Evolutionary conservation across 1,140 invertebrate genomes (phyloP), one percentile per base, ranked within the genome.

Genomic region (Micrasema longulum): DNA sequence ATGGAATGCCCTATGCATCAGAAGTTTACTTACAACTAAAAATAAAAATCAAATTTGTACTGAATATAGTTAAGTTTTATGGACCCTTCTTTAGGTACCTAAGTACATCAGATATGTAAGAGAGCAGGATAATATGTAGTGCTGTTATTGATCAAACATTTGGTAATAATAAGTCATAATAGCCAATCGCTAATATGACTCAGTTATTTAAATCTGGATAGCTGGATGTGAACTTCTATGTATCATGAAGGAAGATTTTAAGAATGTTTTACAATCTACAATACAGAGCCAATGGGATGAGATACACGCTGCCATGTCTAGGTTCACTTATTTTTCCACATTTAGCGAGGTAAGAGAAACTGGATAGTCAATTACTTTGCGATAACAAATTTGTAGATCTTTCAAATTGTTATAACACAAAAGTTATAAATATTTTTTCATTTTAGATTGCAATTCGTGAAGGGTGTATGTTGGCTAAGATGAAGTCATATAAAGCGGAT

Each of bases 261-360:
- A 90, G 69, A 81, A 81, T 62, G 80, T 89, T n/a, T 80, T 91
- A 14, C 87, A 86, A 77, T 77, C 78, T 14, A 74, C 67, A 35
- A 64, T 91, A 1, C 80, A 87, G 74, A 83, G 85, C 55, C 84
- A 89, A 73, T 91, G 89, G 89, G 84, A 88, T 23, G 79, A 87
- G 74, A 83, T 90, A 11, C 79, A 81, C n/a, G 80, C 81, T 20
- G 87, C 87, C 0, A 84, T 91, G 81, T 79, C 83, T 1, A 82
- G 84, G 47, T 91, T 91, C 71, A 86, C 87, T 47, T 91, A 91
- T 75, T 91, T 91, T 77, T 86, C 89, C 72, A 81, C 82, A 4
- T 87, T 89, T 80, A 84, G 87, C 72, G 84, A 88, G 75, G 82
- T 84, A 73, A 81, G 26, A 23, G 26, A 55, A 55, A 31, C 31